These are phyloP conservation scores for Peromyscus californicus DNA, from an alignment of 2,113 vertebrate genomes.

Conservation along the genomic window DNA sequence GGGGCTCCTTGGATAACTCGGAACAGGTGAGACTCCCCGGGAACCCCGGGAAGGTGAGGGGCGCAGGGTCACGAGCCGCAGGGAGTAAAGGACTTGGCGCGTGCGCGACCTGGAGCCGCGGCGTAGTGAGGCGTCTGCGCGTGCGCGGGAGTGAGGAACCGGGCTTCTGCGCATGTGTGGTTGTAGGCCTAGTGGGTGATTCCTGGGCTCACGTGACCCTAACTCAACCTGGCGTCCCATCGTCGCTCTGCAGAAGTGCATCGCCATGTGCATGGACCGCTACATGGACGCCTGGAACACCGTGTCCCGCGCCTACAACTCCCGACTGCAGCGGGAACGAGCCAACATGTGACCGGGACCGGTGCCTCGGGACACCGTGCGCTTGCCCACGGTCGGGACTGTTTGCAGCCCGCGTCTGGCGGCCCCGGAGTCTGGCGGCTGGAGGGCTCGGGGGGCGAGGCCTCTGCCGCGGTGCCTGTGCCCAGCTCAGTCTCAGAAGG, in stretches of 20 bases:
- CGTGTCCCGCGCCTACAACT: slow-evolving; percentile 96
- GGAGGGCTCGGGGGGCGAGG: background rate
- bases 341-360: slow-evolving; percentile 92
- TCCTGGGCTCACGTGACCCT: background rate
- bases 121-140: background rate
- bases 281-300: slow-evolving; percentile 99
- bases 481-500: background rate
- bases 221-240: too few relatives aligned
- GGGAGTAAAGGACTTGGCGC: background rate
- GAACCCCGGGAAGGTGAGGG: background rate
- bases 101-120: accelerated
- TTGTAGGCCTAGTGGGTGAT: background rate
- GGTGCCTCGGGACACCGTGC: too few relatives aligned
- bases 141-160: background rate
- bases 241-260: slow-evolving; percentile 92
- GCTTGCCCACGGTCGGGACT: background rate
- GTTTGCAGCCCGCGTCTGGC: background rate
- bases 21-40: slow-evolving; percentile 92
- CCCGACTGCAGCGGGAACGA: slow-evolving; percentile 95
- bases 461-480: too few relatives aligned
- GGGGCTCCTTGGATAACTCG: slow-evolving; percentile 95
- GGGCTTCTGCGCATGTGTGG: background rate
- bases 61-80: background rate
- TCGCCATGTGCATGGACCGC: slow-evolving; percentile 99
- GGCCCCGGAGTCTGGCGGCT: background rate